A percentile compares a stretch with the other conserved stretches of the same genome.
phyloP scores from a whole-genome alignment of 2,113 vertebrate genomes.

The Diphyllodes magnificus region DNA sequence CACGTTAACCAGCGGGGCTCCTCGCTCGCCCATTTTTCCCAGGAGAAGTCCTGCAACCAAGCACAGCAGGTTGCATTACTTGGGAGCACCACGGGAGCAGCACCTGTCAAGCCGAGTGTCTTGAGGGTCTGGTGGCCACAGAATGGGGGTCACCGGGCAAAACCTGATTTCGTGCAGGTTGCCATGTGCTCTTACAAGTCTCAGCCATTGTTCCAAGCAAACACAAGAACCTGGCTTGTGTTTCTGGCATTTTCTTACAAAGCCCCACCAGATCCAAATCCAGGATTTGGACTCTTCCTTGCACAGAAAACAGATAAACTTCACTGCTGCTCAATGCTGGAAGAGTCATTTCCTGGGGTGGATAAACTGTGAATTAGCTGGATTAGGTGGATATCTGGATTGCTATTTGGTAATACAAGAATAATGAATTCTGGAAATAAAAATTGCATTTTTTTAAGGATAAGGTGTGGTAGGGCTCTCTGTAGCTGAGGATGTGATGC shows the following conservation, averaged over 20 bases:
- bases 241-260: neutral
- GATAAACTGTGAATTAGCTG: neutral
- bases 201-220: neutral
- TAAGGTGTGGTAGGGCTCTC: neutral
- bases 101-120: rapidly evolving
- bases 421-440: neutral
- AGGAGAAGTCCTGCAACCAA: slow-evolving; percentile 76
- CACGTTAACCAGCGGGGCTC: slow-evolving; percentile 79
- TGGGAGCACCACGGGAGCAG: rapidly evolving
- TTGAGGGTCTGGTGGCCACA: neutral
- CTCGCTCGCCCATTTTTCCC: slow-evolving; percentile 85
- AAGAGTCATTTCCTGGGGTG: neutral
- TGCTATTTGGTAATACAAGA: neutral
- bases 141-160: neutral
- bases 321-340: neutral
- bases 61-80: neutral
- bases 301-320: neutral
- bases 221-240: neutral
- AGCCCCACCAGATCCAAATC: neutral
- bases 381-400: neutral
- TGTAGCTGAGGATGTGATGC: neutral
- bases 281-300: neutral
- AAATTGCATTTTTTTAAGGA: neutral
- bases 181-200: rapidly evolving
- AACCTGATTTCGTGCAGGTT: neutral